Evolutionary conservation across 2,888 invertebrate genomes (phyloP), one percentile per base, ranked within the genome.

Genomic region (Dasysyrphus tricinctus): DNA sequence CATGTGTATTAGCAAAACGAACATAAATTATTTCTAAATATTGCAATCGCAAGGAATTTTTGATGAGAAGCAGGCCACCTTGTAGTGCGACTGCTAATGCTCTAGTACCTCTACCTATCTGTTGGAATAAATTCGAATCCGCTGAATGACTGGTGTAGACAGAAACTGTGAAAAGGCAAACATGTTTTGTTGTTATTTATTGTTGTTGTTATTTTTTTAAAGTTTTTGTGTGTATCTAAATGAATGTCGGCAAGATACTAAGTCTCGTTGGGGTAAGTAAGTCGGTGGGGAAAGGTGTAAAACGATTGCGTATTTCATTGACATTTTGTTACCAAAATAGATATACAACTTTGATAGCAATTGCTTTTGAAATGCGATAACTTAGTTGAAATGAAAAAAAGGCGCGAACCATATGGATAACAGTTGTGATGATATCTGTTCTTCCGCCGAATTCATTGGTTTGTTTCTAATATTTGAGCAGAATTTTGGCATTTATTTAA

Each of bases 21-120:
- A 44, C 65, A 76, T 80, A 47, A 56, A 69, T 69, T 74, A 47
- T 54, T 42, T 65, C 56, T 65, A 57, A 79, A 73, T 42, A 69
- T 69, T 51, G 54, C 69, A 69, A 29, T 69, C 42, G 65, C 51
- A 56, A 51, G 49, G 65, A 57, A 44, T 61, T 49, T 70, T 63
- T 63, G 56, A 73, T 73, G 79, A 57, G 63, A 79, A 67, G 59
- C 73, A 57, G 73, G 24, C 73, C 74, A 80, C 73, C 76, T 63
- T 70, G 75, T 14, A 14, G 14, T 32, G 14, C 4, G 11, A 12
- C 37, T 51, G 47, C 44, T 11, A 8, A 5, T 14, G 51, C 16
- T 5, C 19, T 24, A 24, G 24, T 24, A 24, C 24, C 24, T 24
- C 24, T 24, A 3, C 24, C 24, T 24, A 24, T 24, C 24, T 24